Percentiles rank a stretch among this genome's conserved stretches.
Evolutionary conservation across 2,113 vertebrate species (phyloP).

Genomic region (Cercocebus atys): DNA sequence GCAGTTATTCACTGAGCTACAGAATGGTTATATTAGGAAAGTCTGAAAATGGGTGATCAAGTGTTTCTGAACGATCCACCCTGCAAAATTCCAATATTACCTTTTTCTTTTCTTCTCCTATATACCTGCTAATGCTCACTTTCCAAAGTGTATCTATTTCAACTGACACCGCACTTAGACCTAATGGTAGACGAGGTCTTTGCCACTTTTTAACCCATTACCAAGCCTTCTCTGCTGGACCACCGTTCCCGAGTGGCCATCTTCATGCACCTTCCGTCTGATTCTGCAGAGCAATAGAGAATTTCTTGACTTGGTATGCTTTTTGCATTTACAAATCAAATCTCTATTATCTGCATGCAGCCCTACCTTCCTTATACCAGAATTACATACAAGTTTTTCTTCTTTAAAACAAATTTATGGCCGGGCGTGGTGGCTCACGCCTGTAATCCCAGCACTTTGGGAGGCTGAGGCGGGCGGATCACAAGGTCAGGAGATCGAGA

Average conservation of each 20-base stretch:
- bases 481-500: too few relatives aligned
- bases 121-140: neutral
- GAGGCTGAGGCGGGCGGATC: too few relatives aligned
- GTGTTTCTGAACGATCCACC: neutral
- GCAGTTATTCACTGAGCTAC: neutral
- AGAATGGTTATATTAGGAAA: neutral
- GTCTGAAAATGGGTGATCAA: neutral
- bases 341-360: fast-evolving
- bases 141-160: neutral
- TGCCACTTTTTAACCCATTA: neutral
- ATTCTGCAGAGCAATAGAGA: neutral
- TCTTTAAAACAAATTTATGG: neutral
- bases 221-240: neutral
- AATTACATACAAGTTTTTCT: neutral
- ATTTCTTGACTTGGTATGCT: neutral
- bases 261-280: neutral
- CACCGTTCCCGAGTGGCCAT: neutral
- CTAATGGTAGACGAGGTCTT: neutral
- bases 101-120: neutral
- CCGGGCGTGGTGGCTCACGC: fast-evolving
- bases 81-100: neutral
- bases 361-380: neutral
- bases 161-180: neutral
- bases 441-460: too few relatives aligned
- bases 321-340: neutral